phyloP scores from a whole-genome alignment of 2,888 invertebrate genomes.

The Brachypterus glaber region DNA sequence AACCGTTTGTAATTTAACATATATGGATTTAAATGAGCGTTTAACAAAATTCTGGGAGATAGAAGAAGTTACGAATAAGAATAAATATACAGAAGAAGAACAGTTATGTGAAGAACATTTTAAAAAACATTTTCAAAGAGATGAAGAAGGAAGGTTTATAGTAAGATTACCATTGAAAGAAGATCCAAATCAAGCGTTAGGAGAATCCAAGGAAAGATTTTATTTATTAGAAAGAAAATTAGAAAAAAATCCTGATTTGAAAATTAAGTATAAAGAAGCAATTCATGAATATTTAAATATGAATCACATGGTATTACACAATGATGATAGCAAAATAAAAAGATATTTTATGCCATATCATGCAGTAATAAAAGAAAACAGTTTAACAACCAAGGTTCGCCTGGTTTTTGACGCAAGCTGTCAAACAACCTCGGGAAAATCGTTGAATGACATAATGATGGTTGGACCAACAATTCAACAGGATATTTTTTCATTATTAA shows the following conservation, averaged over 20 bases:
- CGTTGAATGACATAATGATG: conserved; percentile 10
- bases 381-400: conserved; percentile 9
- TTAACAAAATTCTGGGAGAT: conserved; percentile 9
- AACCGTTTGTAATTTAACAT: too few species aligned
- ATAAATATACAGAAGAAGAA: conserved; percentile 3
- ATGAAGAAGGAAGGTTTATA: conserved; percentile 2
- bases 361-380: conserved; percentile 7
- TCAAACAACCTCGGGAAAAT: conserved; percentile 5
- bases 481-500: conserved; percentile 11
- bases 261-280: conserved; percentile 1
- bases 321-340: too few species aligned
- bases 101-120: conserved; percentile 5
- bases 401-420: conserved; percentile 11
- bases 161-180: conserved; percentile 7
- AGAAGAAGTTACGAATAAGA: conserved; percentile 2
- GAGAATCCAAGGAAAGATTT: conserved; percentile 4
- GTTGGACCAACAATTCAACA: conserved; percentile 11
- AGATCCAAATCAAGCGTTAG: background rate
- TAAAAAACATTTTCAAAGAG: background rate
- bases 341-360: conserved; percentile 1
- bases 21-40: too few species aligned
- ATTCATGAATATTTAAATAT: conserved; percentile 5
- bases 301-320: conserved; percentile 3
- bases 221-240: conserved; percentile 5
- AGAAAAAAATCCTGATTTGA: background rate